Evolutionary conservation across 2,888 invertebrate species (phyloP), one percentile per base, ranked within the genome.

Genomic region (Rhabditoides inermis): DNA sequence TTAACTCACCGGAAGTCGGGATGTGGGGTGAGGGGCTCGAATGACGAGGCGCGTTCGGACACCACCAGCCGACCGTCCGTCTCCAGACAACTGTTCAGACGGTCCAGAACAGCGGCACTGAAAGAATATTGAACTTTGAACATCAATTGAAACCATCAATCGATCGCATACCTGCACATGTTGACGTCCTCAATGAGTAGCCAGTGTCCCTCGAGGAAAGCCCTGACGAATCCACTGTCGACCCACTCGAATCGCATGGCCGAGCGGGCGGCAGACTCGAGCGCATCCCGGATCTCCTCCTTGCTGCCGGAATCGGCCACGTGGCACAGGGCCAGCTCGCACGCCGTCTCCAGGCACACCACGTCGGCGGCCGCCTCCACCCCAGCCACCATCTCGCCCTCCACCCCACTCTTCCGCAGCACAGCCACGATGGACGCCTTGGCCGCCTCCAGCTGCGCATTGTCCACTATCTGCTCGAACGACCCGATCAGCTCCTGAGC

Each of bases 401-500:
- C 32, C 2, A 53, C 35, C 10, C n/a, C n/a, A n/a, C 39, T 45
- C 15, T 42, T 45, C 15, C 47, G 12, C 6, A 61, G 23, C 26
- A 46, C 36, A 6, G 55, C 53, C 2, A 41, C n/a, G 2, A 62
- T 30, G 2, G 49, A 41, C 15, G 42, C 49, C 12, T 54, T 58
- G 3, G 61, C 57, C 15, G 40, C 27, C 7, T 48, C 45, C 0
- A 66, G 27, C 20, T 48, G 49, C n/a, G 51, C 40, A 26, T 58
- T 55, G 37, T 66, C 63, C 5, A 66, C 56, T 7, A 49, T 47
- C 56, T 99, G 98, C 82, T 99, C 98, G 79, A 94, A 99, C 59
- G 92, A 90, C 47, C 99, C 99, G 1, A 94, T 82, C 48, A 94
- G 84, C 77, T 94, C 92, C 0, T 87, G 88, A 0, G 91, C 89